A percentile compares a stretch with the other conserved stretches of the same genome.
phyloP scores from a whole-genome alignment of 2,797 vertebrate genomes.

The Karalla daura region DNA sequence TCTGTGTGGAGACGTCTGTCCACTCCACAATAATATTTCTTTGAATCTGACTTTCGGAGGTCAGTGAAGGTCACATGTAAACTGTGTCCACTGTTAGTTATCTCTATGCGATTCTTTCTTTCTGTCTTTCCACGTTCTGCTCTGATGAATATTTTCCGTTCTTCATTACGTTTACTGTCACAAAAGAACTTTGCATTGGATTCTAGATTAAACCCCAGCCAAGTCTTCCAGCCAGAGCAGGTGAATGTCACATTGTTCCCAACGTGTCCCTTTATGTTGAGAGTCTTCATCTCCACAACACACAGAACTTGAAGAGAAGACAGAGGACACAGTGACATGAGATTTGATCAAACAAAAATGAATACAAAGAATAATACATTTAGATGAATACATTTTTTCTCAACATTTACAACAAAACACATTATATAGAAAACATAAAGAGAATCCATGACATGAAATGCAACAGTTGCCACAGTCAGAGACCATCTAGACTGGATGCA shows the following conservation, averaged over 20 bases:
- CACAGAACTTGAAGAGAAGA: conserved; percentile 16
- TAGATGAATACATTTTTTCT: no score
- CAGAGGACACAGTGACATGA: background rate
- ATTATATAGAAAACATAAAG: no score
- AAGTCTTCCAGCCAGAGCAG: background rate
- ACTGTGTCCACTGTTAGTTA: background rate
- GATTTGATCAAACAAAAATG: background rate
- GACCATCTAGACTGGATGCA: no score
- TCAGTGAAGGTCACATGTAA: conserved; percentile 44
- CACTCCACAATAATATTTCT: conserved; percentile 30
- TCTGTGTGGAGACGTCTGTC: accelerated
- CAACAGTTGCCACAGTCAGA: no score
- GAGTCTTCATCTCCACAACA: background rate
- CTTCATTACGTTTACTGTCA: accelerated
- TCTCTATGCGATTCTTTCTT: accelerated
- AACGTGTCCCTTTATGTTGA: background rate
- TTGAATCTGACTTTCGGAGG: conserved; percentile 29
- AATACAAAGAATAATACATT: no score
- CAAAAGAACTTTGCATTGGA: conserved; percentile 23
- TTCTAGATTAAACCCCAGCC: accelerated
- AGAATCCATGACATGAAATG: no score
- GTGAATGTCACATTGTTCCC: background rate
- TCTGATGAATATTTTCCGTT: conserved; percentile 20
- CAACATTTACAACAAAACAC: no score
- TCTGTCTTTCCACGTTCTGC: background rate